Evolutionary conservation across 2,113 vertebrate genomes (phyloP).

Genomic region (Aix galericulata): DNA sequence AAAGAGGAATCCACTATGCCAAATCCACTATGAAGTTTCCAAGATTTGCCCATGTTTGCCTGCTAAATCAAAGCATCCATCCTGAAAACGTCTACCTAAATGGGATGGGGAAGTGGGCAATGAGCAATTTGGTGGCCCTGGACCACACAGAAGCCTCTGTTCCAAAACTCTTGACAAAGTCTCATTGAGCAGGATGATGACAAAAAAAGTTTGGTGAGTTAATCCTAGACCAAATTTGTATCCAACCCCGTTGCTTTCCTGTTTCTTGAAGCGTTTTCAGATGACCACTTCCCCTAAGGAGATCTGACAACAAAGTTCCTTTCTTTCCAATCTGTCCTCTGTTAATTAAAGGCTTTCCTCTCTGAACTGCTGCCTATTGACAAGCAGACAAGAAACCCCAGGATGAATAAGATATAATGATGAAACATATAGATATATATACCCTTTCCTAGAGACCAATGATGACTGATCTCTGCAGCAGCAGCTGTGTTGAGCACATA

Average conservation of each 20-base stretch:
- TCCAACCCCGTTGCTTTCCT: background rate
- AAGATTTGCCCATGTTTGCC: background rate
- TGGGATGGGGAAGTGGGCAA: background rate
- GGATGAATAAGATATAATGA: background rate
- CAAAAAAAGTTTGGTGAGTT: background rate
- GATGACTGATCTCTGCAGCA: background rate
- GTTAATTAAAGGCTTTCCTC: background rate
- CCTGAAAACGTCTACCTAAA: background rate
- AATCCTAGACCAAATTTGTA: background rate
- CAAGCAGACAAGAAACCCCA: background rate
- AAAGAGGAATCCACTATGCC: background rate
- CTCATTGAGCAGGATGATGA: background rate
- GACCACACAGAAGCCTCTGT: background rate
- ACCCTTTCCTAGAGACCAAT: background rate
- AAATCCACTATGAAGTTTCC: background rate
- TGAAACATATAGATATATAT: background rate
- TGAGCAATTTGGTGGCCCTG: background rate
- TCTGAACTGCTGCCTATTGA: background rate
- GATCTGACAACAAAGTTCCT: background rate
- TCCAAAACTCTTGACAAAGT: background rate
- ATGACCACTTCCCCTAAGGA: background rate
- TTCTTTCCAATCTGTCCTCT: background rate
- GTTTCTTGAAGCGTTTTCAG: background rate
- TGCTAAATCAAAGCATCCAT: background rate
- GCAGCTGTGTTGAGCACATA: background rate